Evolutionary conservation across 2,888 invertebrate species (phyloP), one percentile per base, ranked within the genome.

Genomic region (Pristionchus entomophagus): DNA sequence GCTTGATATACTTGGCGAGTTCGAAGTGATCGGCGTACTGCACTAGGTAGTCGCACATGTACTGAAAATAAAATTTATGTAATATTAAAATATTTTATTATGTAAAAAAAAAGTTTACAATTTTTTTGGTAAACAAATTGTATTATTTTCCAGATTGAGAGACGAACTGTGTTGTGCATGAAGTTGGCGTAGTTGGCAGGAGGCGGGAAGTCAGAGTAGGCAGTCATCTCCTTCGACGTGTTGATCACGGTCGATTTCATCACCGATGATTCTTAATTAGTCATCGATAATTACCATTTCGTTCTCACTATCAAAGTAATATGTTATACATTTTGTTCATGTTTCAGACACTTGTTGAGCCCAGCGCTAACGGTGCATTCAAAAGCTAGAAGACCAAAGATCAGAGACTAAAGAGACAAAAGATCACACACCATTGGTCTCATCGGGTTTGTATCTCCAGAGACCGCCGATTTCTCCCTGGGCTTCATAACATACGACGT

Each of bases 161-260:
- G n/a, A n/a, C n/a, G n/a, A n/a, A n/a, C n/a, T n/a, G 86, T 88
- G 88, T 94, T 94, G 62, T 94, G 94, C 93, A 94, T 93, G 90
- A 93, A 94, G 85, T 94, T 94, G 8, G 94, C 94, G 88, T 92
- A 94, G 12, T 94, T 89, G 59, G 91, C 90, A 0, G 94, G 94
- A 0, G 94, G 93, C 0, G 94, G 94, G 88, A 94, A 95, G 90
- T 95, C 94, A 82, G 93, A 93, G 88, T 91, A 94, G 29, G 94
- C 92, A 17, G 89, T 92, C 87, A 94, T 89, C 86, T 93, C 94
- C 65, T 94, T 94, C 84, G 93, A 93, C 12, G 93, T 92, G 89
- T 94, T 94, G 87, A 93, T 94, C 49, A 94, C 90, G 0, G 94
- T 94, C 8, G 90, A 91, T 45, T 92, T 90, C 91, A 93, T 94